Conservation (phyloP, 2,113 vertebrate genomes). For the Meriones unguiculatus region DNA sequence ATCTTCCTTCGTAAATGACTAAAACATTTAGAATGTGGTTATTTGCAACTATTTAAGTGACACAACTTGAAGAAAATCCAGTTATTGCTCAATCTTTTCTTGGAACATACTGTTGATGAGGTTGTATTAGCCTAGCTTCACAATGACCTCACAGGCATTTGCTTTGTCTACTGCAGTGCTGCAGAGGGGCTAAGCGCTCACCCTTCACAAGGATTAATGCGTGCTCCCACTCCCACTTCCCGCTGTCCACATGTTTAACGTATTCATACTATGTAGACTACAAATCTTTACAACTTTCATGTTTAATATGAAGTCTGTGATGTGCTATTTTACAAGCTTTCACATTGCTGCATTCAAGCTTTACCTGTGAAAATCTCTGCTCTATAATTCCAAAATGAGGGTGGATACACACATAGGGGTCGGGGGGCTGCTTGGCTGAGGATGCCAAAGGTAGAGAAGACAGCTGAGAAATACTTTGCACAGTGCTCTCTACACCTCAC, state of each 20-base stretch:
- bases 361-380: slow-evolving; percentile 22
- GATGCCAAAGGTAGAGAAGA: not conserved
- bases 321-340: slow-evolving; percentile 14
- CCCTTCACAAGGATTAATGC: not conserved
- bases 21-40: not conserved
- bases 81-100: slow-evolving; percentile 20
- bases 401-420: not conserved
- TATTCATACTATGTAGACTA: not conserved
- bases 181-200: not conserved
- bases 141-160: not conserved
- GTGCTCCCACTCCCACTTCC: not conserved
- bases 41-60: not conserved
- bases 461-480: not conserved
- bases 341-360: slow-evolving; percentile 38
- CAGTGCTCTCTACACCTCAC: not conserved
- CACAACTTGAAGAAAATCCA: slow-evolving; percentile 10
- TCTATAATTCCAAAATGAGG: not conserved
- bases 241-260: not conserved
- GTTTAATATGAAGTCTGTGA: not conserved
- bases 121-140: not conserved
- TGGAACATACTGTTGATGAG: not conserved
- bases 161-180: not conserved
- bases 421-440: too few species aligned
- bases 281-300: not conserved
- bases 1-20: not conserved